Base-by-base conservation (phyloP, 2,797 vertebrate species). In the Acipenser oxyrinchus region DNA sequence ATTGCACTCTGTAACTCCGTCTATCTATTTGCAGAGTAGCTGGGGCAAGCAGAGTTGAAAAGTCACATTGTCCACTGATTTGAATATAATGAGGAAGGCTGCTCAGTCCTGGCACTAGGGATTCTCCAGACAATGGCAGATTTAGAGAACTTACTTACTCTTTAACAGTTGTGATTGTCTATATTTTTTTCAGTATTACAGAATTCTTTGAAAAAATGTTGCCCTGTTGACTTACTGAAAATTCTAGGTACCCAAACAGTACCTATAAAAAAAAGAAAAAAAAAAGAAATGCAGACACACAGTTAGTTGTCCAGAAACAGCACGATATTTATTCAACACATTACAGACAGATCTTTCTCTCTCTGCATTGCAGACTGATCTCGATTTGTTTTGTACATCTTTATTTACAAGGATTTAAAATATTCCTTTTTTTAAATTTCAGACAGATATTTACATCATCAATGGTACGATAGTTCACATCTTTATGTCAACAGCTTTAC, bases 321-420 rank as follows among this genome's bases (percentile, higher is more conserved):
- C 89, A 97, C 94, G 87, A 92, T 94, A 94, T 96, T 95, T 95
- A 95, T 94, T 96, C 91, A 93, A 93, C 92, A 93, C 91, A 88
- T 94, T 93, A 92, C 92, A 92, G 88, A 89, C 81, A 79, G 66
- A 78, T 80, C 80, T 83, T 77, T 80, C 83, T 87, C 84, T 86
- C 89, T 89, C 89, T 91, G 85, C 88, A 84, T 85, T 84, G 84
- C 86, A 92, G 90, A 91, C 77, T 81, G 76, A 82, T 87, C 83
- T 66, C 77, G 69, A 81, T 79, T 84, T 90, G 79, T 85, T 95
- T 94, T 96, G 86, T 93, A 94, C 91, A 96, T 88, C 83, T 88
- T 79, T 95, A 96, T 96, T 93, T 98, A 97, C 92, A 98, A 78
- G 78, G 86, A 90, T 91, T 96, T 93, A 97, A 96, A 97, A 96